phyloP scores from a whole-genome alignment of 1,140 invertebrate species.

The Drosophila trapezifrons region DNA sequence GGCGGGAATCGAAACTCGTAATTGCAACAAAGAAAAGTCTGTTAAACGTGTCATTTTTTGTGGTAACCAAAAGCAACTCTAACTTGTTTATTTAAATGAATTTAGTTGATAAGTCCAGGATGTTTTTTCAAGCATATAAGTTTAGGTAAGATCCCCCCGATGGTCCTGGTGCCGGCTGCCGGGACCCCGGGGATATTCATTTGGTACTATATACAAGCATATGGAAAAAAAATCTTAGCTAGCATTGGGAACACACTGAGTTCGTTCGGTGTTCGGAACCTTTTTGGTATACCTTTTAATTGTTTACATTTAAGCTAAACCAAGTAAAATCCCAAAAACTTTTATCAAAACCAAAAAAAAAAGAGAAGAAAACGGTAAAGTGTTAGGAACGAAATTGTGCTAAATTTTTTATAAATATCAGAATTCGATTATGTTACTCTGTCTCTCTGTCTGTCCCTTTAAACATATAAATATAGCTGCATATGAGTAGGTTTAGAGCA shows the following conservation, averaged over 20 bases:
- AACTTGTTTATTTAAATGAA: conserved; percentile 64
- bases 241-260: conserved; percentile 54
- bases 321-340: conserved; percentile 22
- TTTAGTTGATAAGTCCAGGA: conserved; percentile 56
- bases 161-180: conserved; percentile 59
- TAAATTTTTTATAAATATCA: conserved; percentile 69
- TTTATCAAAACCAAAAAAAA: conserved; percentile 41
- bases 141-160: conserved; percentile 35
- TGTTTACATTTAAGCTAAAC: conserved; percentile 56
- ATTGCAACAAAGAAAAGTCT: conserved; percentile 75
- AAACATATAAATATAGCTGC: conserved; percentile 68
- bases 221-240: conserved; percentile 58
- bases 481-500: conserved; percentile 57
- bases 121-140: conserved; percentile 58
- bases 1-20: conserved; percentile 40
- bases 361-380: no score
- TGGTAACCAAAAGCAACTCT: conserved; percentile 68
- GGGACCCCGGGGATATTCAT: conserved; percentile 28
- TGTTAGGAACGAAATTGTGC: conserved; percentile 68
- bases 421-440: conserved; percentile 51
- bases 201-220: conserved; percentile 48
- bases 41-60: conserved; percentile 79
- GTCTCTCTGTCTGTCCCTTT: conserved; percentile 4
- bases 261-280: conserved; percentile 48
- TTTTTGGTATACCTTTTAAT: conserved; percentile 73